Evolutionary conservation across 2,113 vertebrate genomes (phyloP).

Genomic region (Pandion haliaetus): DNA sequence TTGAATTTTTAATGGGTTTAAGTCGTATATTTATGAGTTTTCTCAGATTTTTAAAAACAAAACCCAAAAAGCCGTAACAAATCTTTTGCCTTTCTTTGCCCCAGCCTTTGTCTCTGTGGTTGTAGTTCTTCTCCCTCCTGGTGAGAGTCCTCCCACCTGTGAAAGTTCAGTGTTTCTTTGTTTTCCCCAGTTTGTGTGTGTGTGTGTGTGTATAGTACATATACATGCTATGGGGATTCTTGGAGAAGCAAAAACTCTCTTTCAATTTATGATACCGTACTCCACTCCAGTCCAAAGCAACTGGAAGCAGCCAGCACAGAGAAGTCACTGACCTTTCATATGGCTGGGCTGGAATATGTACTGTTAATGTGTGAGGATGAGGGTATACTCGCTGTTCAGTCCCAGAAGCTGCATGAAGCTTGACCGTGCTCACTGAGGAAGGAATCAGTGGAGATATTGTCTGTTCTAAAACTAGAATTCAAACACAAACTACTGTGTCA

Average conservation of each 20-base stretch:
- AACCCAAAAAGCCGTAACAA: accelerated
- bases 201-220: background rate
- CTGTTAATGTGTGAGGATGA: background rate
- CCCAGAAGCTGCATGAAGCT: background rate
- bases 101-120: background rate
- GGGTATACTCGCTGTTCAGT: background rate
- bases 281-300: background rate
- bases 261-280: background rate
- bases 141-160: background rate
- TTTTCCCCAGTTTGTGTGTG: background rate
- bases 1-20: background rate
- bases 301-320: background rate
- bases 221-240: background rate
- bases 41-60: background rate
- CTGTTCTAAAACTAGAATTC: background rate
- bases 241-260: background rate
- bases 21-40: background rate
- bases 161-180: background rate
- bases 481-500: background rate
- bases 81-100: background rate
- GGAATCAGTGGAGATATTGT: background rate
- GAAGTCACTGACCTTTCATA: background rate
- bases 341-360: background rate
- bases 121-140: background rate
- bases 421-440: background rate